Base-by-base conservation (phyloP, 2,888 invertebrate genomes). In the Hyles lineata region DNA sequence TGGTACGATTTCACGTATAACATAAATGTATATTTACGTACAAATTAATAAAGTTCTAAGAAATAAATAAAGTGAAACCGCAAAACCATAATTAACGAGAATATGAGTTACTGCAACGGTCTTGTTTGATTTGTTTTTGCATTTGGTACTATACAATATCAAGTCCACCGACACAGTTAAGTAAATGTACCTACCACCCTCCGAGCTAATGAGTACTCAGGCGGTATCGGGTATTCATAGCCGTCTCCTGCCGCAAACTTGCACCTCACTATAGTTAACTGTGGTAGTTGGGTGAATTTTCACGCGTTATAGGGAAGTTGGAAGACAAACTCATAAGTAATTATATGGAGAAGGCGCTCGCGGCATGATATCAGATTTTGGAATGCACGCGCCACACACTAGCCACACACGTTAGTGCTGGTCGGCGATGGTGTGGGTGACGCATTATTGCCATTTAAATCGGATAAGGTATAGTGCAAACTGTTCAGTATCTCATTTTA, bases 251-350 rank as follows among this genome's bases (percentile, higher is more conserved):
- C 17, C 6, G n/a, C 55, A 55, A 55, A 55, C 55, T 55, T n/a
- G n/a, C 55, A 17, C 19, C 55, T 17, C 55, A n/a, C 55, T 17
- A n/a, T n/a, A 55, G 55, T 43, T 55, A 55, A 55, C n/a, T n/a
- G 55, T 55, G n/a, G 55, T 19, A n/a, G 55, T n/a, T 23, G 5
- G 61, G 19, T 32, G 29, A 29, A 19, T 62, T 19, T 32, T 32
- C 29, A 29, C 61, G 19, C 32, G 61, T 8, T 32, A 62, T 19
- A 29, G 19, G 17, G 32, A 35, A 67, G n/a, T 67, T 43, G 21
- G 43, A 50, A 67, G 63, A 67, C 63, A 67, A 67, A 67, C 63
- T 67, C 23, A 23, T 23, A 67, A 50, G 15, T 67, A 67, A 43
- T 67, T 67, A 50, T 11, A 5, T 11, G 15, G 43, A 11, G 60